A percentile compares a stretch with the other conserved stretches of the same genome.
Conservation (phyloP, 2,888 invertebrate species). For the Artemia sinica region DNA sequence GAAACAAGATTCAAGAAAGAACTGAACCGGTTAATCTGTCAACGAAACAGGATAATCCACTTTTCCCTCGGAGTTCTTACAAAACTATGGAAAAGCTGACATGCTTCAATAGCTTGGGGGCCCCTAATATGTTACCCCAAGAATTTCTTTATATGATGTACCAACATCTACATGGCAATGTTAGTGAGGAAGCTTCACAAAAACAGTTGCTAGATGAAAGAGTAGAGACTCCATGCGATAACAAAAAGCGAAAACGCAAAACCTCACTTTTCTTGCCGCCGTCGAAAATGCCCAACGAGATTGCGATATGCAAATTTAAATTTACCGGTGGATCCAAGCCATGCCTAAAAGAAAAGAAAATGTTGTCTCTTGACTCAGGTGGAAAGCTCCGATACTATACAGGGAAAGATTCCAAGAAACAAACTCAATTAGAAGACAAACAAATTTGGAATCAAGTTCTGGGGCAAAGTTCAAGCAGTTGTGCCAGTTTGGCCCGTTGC, state of each 20-base stretch:
- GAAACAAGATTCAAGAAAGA: conserved; percentile 9
- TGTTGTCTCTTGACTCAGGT: conserved; percentile 71
- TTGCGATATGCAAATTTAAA: conserved; percentile 80
- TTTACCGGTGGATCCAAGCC: conserved; percentile 81
- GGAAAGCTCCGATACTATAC: conserved; percentile 66
- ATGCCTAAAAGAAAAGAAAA: conserved; percentile 72
- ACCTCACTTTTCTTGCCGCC: conserved; percentile 61
- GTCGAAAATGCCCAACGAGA: conserved; percentile 49
- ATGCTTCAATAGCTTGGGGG: background rate
- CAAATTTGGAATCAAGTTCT: conserved; percentile 9
- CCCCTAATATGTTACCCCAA: background rate
- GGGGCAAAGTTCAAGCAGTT: conserved; percentile 2
- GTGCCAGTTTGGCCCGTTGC: conserved; percentile 4
- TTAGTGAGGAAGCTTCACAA: background rate
- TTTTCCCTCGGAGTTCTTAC: background rate
- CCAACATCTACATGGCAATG: background rate
- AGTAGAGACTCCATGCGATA: background rate
- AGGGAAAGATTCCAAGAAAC: conserved; percentile 12
- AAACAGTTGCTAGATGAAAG: background rate
- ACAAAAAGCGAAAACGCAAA: conserved; percentile 8
- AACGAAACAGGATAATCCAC: background rate
- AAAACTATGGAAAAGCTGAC: background rate
- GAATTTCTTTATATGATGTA: conserved; percentile 10
- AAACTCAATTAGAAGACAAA: background rate
- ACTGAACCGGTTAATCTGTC: conserved; percentile 1